A percentile compares a stretch with the other conserved stretches of the same genome.
phyloP scores from a whole-genome alignment of 2,888 invertebrate genomes.

The Rapana venosa region DNA sequence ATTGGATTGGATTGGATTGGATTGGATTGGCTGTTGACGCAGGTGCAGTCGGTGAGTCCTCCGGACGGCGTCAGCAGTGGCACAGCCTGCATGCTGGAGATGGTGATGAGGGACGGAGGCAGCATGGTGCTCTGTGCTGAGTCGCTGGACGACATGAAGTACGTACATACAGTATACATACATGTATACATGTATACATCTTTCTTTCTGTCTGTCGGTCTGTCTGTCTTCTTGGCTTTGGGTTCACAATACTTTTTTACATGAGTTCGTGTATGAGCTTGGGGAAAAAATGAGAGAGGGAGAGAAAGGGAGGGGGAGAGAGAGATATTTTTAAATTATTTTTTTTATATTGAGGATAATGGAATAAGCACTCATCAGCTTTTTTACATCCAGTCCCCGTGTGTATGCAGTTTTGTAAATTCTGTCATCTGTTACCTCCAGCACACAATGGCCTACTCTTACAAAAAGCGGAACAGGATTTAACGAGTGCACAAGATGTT shows the following conservation, averaged over 20 bases:
- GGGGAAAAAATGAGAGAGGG: not conserved
- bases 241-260: not conserved
- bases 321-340: too few relatives aligned
- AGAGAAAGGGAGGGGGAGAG: not conserved
- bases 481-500: too few relatives aligned
- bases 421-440: too few relatives aligned
- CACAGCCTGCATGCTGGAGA: slow-evolving; percentile 60
- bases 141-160: slow-evolving; percentile 73
- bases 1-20: too few relatives aligned
- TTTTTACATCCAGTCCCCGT: too few relatives aligned
- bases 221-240: not conserved
- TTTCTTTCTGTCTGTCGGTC: not conserved
- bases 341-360: too few relatives aligned
- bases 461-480: too few relatives aligned
- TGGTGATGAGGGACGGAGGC: slow-evolving; percentile 59
- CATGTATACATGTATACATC: not conserved
- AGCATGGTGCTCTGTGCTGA: slow-evolving; percentile 71
- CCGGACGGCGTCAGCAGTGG: slow-evolving; percentile 55
- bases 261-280: not conserved
- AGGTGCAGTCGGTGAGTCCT: slow-evolving; percentile 58
- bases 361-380: too few relatives aligned
- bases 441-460: too few relatives aligned
- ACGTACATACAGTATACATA: slow-evolving; percentile 9
- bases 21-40: not conserved
- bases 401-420: too few relatives aligned